A percentile compares a stretch with the other conserved stretches of the same genome.
Evolutionary conservation across 1,140 invertebrate species (phyloP).

Genomic region (Trypoxylus dichotomus): DNA sequence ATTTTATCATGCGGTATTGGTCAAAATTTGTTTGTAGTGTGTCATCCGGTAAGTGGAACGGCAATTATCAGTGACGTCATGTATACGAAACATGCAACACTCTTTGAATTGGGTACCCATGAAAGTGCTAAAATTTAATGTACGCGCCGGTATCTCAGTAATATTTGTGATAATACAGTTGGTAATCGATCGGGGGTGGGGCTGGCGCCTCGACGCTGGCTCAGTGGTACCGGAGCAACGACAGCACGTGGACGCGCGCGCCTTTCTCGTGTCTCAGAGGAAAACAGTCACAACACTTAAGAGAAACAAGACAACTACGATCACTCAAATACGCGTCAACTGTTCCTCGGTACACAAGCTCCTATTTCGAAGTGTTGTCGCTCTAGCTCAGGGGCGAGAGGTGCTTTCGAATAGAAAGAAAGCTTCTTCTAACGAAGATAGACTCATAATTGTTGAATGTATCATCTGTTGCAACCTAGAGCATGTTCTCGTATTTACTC

Average conservation of each 20-base stretch:
- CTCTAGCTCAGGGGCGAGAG: not conserved
- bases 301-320: not conserved
- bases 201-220: conserved; percentile 47
- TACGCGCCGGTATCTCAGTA: conserved; percentile 35
- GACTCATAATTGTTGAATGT: conserved; percentile 19
- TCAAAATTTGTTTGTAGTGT: not conserved
- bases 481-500: not conserved
- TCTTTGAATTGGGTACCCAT: not conserved
- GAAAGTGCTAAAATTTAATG: conserved; percentile 2
- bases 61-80: not conserved
- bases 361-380: not conserved
- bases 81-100: not conserved
- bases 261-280: not conserved
- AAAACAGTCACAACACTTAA: conserved; percentile 19
- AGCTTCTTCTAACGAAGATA: not conserved
- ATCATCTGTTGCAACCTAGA: conserved; percentile 3
- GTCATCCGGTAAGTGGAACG: not conserved
- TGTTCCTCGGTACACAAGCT: not conserved
- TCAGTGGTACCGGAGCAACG: conserved; percentile 55
- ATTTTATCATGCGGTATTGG: not conserved
- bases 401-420: not conserved
- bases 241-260: conserved; percentile 44
- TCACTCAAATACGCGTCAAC: not conserved
- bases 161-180: conserved; percentile 51
- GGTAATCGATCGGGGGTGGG: conserved; percentile 55